A percentile compares a stretch with the other conserved stretches of the same genome.
Conservation (phyloP, 1,140 invertebrate species). For the Ephestia elutella region DNA sequence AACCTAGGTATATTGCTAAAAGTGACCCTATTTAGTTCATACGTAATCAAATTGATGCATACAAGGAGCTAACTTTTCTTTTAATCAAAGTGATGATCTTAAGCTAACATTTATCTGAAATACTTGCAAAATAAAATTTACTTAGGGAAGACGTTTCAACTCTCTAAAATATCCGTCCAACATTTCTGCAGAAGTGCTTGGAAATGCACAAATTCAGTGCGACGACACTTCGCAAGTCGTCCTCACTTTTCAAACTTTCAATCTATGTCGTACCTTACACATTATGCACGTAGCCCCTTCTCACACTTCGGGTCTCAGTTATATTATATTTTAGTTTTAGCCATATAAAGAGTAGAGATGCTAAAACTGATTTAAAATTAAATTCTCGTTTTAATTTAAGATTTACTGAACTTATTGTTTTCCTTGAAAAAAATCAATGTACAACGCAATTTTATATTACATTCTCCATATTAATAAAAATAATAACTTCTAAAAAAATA, state of each 20-base stretch:
- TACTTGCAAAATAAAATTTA: background rate
- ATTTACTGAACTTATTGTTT: too few species aligned
- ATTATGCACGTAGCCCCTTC: background rate
- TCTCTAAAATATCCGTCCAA: background rate
- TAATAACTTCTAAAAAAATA: too few species aligned
- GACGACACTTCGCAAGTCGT: background rate
- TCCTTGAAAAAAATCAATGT: too few species aligned
- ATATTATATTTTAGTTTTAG: background rate
- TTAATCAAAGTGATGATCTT: too few species aligned
- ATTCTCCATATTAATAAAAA: too few species aligned
- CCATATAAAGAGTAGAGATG: background rate
- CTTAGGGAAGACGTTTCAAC: background rate
- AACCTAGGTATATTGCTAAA: too few species aligned
- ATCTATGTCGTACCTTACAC: constrained; percentile 6
- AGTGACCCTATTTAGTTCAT: too few species aligned
- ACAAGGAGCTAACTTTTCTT: too few species aligned
- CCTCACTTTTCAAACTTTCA: constrained; percentile 1
- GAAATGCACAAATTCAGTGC: background rate
- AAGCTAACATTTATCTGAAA: background rate
- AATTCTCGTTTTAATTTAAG: too few species aligned
- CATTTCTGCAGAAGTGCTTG: background rate
- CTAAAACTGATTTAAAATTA: too few species aligned
- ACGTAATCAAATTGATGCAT: too few species aligned
- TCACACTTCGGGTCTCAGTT: background rate
- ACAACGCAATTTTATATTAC: too few species aligned